These are phyloP conservation scores for Zosterops hypoxanthus DNA, from an alignment of 2,113 vertebrate species.

Conservation along the genomic window DNA sequence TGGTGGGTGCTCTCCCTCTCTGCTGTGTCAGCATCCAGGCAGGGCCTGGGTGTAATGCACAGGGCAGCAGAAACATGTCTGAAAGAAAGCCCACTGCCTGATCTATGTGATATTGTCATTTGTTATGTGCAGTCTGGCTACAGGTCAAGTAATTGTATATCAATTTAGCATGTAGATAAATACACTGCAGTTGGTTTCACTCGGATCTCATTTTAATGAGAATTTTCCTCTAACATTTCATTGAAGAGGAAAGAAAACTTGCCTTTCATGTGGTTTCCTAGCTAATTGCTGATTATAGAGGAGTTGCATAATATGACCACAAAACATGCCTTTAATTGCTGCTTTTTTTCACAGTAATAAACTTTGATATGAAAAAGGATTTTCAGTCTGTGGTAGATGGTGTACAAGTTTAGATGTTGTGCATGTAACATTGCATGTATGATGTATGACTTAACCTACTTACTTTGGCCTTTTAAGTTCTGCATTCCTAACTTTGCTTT, in stretches of 20 bases:
- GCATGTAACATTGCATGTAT: not conserved
- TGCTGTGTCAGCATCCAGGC: not conserved
- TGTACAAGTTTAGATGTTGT: not conserved
- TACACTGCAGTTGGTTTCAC: not conserved
- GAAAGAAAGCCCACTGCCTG: not conserved
- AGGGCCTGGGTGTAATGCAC: not conserved
- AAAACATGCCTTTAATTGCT: not conserved
- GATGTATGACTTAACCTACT: not conserved
- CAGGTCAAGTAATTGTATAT: not conserved
- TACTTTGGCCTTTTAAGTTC: not conserved
- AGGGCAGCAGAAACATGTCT: not conserved
- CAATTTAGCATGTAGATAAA: not conserved
- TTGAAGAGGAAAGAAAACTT: not conserved
- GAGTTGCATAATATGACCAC: not conserved
- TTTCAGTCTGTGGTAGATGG: not conserved
- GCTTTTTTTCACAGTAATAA: not conserved
- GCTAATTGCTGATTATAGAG: slow-evolving; percentile 2
- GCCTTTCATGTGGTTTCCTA: not conserved
- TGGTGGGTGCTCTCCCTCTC: fast-evolving
- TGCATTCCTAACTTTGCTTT: slow-evolving; percentile 25
- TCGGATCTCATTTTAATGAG: not conserved
- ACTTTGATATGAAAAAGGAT: not conserved
- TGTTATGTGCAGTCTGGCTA: not conserved
- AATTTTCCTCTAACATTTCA: not conserved
- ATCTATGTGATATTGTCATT: not conserved